These are phyloP conservation scores for Mercenaria mercenaria DNA, from an alignment of 1,140 invertebrate genomes.

Conservation along the genomic window DNA sequence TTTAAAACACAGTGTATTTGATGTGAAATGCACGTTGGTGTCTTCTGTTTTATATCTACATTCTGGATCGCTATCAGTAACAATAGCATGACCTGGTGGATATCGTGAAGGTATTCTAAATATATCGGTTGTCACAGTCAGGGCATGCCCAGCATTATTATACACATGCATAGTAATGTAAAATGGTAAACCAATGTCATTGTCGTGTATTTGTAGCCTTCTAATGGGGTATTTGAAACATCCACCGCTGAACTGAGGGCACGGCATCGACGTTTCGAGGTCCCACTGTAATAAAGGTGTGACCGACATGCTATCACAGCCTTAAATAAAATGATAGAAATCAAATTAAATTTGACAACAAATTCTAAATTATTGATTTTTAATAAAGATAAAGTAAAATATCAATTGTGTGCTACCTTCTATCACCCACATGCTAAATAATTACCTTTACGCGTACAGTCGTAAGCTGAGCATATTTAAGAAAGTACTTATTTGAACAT, in stretches of 20 bases:
- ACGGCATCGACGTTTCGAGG: neutral
- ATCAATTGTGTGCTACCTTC: too few relatives aligned
- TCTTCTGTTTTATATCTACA: neutral
- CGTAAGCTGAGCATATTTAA: too few relatives aligned
- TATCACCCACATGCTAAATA: too few relatives aligned
- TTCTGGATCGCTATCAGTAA: slow-evolving; percentile 1
- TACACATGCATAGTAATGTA: neutral
- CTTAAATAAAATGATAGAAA: neutral
- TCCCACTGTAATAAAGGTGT: neutral
- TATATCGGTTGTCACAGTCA: neutral
- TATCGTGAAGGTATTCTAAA: slow-evolving; percentile 32
- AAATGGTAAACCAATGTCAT: neutral
- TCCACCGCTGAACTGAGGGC: neutral
- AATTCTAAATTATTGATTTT: too few relatives aligned
- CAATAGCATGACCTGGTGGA: neutral
- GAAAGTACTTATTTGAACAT: too few relatives aligned
- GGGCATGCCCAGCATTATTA: slow-evolving; percentile 38
- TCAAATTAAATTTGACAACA: too few relatives aligned
- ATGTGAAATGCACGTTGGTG: slow-evolving; percentile 7
- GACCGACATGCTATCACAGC: neutral
- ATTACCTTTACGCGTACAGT: too few relatives aligned
- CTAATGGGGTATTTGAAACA: slow-evolving; percentile 21
- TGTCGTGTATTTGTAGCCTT: slow-evolving; percentile 10
- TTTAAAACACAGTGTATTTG: neutral
- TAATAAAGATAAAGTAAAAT: too few relatives aligned